Evolutionary conservation across 2,797 vertebrate species (phyloP).

Genomic region (Carcharodon carcharias): DNA sequence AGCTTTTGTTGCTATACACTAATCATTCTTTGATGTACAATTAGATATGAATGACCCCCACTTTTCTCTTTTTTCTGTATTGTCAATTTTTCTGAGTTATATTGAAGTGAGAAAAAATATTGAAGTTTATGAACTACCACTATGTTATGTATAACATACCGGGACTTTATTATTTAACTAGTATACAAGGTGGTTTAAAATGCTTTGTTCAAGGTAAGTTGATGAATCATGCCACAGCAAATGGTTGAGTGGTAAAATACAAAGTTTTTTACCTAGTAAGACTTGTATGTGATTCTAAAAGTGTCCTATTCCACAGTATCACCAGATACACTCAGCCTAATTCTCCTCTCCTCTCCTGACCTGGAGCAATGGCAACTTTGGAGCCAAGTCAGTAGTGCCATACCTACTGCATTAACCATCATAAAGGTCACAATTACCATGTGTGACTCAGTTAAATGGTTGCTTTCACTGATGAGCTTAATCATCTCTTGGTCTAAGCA

Average conservation of each 20-base stretch:
- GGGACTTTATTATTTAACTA: background rate
- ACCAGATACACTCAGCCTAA: background rate
- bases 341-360: background rate
- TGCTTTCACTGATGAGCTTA: conserved; percentile 30
- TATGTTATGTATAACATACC: background rate
- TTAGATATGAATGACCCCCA: background rate
- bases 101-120: background rate
- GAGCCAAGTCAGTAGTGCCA: background rate
- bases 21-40: background rate
- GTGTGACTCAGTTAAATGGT: background rate
- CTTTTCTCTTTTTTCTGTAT: background rate
- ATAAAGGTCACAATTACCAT: background rate
- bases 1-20: too few species aligned
- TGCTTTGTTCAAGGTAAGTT: background rate
- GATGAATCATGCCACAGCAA: background rate
- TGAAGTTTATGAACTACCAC: background rate
- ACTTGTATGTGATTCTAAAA: background rate
- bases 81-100: background rate
- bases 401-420: background rate
- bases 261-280: background rate
- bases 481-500: conserved; percentile 56
- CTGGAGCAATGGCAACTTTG: background rate
- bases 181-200: background rate
- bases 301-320: background rate
- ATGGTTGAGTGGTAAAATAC: background rate